phyloP scores from a whole-genome alignment of 2,888 invertebrate genomes.

The Cremastinae sp. region DNA sequence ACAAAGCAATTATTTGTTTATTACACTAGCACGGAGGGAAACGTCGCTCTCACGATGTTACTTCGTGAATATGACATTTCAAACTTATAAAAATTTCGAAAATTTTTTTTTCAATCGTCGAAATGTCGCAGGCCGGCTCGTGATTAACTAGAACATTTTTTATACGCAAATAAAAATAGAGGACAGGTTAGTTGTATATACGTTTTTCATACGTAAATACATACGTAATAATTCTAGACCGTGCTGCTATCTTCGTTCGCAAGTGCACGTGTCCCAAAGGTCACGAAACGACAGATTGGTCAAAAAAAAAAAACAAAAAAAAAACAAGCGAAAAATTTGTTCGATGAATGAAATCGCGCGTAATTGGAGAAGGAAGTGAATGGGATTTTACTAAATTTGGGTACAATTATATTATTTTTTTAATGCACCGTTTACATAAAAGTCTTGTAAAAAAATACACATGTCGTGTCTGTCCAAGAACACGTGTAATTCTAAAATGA shows the following conservation, averaged over 20 bases:
- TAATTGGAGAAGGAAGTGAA: too few species aligned
- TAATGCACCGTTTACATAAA: slow-evolving; percentile 10
- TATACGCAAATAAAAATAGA: slow-evolving; percentile 18
- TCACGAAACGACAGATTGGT: too few species aligned
- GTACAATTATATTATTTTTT: too few species aligned
- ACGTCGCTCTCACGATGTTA: slow-evolving; percentile 22
- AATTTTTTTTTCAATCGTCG: not conserved
- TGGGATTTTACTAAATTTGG: too few species aligned
- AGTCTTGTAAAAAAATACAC: slow-evolving; percentile 50
- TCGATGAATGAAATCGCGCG: too few species aligned
- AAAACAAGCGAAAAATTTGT: too few species aligned
- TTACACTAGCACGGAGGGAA: slow-evolving; percentile 19
- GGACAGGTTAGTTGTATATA: not conserved
- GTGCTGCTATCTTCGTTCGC: slow-evolving; percentile 26
- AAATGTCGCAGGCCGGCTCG: slow-evolving; percentile 4
- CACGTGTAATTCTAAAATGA: not conserved
- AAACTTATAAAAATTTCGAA: not conserved
- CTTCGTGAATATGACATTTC: slow-evolving; percentile 50
- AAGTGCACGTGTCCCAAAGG: too few species aligned
- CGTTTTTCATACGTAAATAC: not conserved
- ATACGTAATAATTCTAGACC: not conserved
- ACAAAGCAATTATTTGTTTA: slow-evolving; percentile 50
- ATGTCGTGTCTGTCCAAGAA: not conserved
- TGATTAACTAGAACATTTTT: not conserved
- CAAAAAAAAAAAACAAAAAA: too few species aligned